phyloP scores from a whole-genome alignment of 2,888 invertebrate genomes.

The Agrotis exclamationis region DNA sequence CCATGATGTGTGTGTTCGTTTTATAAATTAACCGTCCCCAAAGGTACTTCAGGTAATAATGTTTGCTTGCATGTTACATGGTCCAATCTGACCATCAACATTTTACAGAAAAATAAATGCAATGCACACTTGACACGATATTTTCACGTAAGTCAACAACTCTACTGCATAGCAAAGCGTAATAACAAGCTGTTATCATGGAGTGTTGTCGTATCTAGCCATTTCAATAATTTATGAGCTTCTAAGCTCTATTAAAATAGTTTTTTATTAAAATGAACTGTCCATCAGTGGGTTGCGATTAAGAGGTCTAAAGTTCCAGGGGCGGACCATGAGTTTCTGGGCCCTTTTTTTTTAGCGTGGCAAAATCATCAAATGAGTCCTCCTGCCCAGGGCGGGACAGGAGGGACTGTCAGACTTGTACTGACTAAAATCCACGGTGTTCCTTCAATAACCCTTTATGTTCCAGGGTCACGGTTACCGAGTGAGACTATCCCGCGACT shows the following conservation, averaged over 20 bases:
- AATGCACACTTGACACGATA: slow-evolving; percentile 25
- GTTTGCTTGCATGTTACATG: slow-evolving; percentile 35
- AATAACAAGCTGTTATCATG: slow-evolving; percentile 14
- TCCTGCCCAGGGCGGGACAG: too few relatives aligned
- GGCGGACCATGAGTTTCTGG: too few relatives aligned
- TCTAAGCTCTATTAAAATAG: not conserved
- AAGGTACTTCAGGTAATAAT: slow-evolving; percentile 25
- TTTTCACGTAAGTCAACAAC: slow-evolving; percentile 3
- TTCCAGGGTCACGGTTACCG: too few relatives aligned
- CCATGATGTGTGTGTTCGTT: slow-evolving; percentile 15
- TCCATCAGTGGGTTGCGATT: not conserved
- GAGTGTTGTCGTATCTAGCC: not conserved
- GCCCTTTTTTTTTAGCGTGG: too few relatives aligned
- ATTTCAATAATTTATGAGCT: not conserved
- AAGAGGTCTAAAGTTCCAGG: not conserved
- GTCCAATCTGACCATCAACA: not conserved
- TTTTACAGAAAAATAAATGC: slow-evolving; percentile 22
- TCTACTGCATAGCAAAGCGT: slow-evolving; percentile 9
- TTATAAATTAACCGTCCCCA: slow-evolving; percentile 33
- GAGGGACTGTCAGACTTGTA: too few relatives aligned
- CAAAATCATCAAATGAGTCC: too few relatives aligned
- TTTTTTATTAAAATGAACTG: slow-evolving; percentile 2
- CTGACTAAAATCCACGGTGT: too few relatives aligned
- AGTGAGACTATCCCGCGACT: too few relatives aligned
- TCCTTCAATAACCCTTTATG: too few relatives aligned